These are phyloP conservation scores for Atta colombica DNA, from an alignment of 1,140 invertebrate species.

Conservation along the genomic window DNA sequence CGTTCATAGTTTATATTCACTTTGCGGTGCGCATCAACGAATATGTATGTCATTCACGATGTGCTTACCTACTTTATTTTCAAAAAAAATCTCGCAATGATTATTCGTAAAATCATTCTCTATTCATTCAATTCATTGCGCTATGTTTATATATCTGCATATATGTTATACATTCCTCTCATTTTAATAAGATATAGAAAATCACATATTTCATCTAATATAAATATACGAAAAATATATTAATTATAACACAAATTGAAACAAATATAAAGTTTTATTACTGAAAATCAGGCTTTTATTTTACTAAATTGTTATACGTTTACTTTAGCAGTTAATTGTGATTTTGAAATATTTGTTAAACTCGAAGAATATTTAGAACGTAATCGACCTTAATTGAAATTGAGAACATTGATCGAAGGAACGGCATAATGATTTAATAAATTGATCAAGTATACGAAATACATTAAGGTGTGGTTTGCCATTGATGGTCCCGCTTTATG, in stretches of 20 bases:
- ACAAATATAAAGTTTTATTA: too few species aligned
- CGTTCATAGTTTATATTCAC: conserved; percentile 31
- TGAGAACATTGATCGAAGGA: conserved; percentile 32
- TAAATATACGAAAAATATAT: neutral
- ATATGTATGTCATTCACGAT: neutral
- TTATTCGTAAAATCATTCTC: neutral
- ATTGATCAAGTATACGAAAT: conserved; percentile 59
- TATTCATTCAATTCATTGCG: neutral
- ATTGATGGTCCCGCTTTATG: neutral
- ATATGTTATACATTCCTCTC: neutral
- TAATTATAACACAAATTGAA: neutral
- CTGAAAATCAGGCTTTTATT: neutral
- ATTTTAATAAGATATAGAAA: neutral
- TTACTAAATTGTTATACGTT: neutral
- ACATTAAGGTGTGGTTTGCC: conserved; percentile 53
- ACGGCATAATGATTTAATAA: conserved; percentile 43
- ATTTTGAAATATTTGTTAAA: neutral
- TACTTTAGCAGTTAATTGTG: neutral
- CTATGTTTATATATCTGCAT: neutral
- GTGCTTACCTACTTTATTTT: neutral
- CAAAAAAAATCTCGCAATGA: neutral
- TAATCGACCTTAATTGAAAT: conserved; percentile 27
- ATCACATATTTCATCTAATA: neutral
- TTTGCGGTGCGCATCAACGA: neutral
- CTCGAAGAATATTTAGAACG: neutral